Evolutionary conservation across 2,113 vertebrate species (phyloP), one percentile per base, ranked within the genome.

Genomic region (Callaeas wilsoni): DNA sequence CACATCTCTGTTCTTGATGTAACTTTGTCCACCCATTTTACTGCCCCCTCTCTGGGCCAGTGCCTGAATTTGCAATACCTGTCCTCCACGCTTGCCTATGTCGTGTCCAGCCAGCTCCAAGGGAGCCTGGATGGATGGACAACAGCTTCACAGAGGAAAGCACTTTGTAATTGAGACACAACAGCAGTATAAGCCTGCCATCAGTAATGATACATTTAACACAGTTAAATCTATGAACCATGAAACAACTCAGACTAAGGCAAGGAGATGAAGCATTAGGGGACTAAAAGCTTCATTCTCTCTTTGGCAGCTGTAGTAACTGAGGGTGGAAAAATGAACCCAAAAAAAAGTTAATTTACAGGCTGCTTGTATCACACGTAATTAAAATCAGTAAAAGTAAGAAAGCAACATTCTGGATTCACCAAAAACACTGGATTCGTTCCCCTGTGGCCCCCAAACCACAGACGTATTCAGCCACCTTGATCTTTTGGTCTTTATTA

Each of bases 371-470:
- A 35, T 63, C 20, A 23, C 27, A 76, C 1, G 3, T 46, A 81
- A 64, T 16, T 50, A 60, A 64, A 55, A 80, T 14, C 71, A 80
- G 7, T 26, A 46, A 39, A 64, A 64, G 27, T 16, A 69, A 42
- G 60, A 90, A 63, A 17, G 57, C 26, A 79, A 29, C 15, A 73
- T 65, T 80, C 53, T 6, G 5, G 50, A 80, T 76, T 65, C 42
- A 16, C 1, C 10, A 14, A 1, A 4, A 62, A 60, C 8, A 22
- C 37, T 46, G 30, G 49, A n/a, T 49, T 86, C 39, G 7, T 37
- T 27, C 20, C 46, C 25, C 37, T 21, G 1, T 0, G 0, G 3
- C 7, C 5, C 10, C 1, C 7, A 84, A 71, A 44, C 35, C 33
- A 73, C 21, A 47, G 12, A 53, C 9, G 5, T 29, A 44, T 47